Conservation (phyloP, 2,888 invertebrate genomes). For the Laspeyria flexula region DNA sequence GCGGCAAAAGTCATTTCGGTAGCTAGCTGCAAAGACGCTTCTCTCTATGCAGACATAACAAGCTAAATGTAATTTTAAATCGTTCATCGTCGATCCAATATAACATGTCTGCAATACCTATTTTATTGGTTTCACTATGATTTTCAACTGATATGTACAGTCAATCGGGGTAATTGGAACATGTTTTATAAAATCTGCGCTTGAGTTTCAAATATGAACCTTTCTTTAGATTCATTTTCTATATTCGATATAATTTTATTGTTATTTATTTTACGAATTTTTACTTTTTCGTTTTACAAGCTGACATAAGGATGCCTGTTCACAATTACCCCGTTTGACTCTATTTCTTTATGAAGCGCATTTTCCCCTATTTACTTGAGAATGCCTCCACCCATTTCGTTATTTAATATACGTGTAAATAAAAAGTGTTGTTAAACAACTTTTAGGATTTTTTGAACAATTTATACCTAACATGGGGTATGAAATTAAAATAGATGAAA, state of each 20-base stretch:
- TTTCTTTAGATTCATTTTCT: too few relatives aligned
- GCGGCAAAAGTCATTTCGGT: too few relatives aligned
- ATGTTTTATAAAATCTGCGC: too few relatives aligned
- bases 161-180: too few relatives aligned
- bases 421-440: slow-evolving; percentile 64
- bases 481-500: slow-evolving; percentile 33
- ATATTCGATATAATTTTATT: too few relatives aligned
- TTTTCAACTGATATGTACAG: slow-evolving; percentile 47
- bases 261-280: too few relatives aligned
- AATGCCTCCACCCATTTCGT: slow-evolving; percentile 38
- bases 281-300: too few relatives aligned
- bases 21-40: too few relatives aligned
- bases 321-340: too few relatives aligned
- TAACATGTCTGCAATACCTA: background rate
- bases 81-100: background rate
- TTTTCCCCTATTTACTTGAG: slow-evolving; percentile 37
- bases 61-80: background rate
- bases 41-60: too few relatives aligned
- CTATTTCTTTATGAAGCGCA: slow-evolving; percentile 36
- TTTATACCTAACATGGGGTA: slow-evolving; percentile 42
- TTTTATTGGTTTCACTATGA: slow-evolving; percentile 68
- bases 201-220: too few relatives aligned
- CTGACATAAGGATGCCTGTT: too few relatives aligned
- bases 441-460: slow-evolving; percentile 50
- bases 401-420: slow-evolving; percentile 46